phyloP scores from a whole-genome alignment of 2,113 vertebrate genomes.

The Epinephelus moara region DNA sequence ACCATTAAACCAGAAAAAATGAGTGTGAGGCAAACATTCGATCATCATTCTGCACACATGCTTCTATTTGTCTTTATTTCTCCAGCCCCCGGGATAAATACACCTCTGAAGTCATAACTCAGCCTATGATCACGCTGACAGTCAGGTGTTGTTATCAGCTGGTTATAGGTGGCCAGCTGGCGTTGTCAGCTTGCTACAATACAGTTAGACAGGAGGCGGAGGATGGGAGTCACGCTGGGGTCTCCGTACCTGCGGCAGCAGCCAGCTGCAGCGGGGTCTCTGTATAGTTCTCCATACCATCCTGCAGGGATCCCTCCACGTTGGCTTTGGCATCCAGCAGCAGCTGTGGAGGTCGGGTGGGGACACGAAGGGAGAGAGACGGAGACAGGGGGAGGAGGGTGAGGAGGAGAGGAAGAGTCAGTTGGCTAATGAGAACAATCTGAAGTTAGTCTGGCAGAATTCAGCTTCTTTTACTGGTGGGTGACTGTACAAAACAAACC shows the following conservation, averaged over 20 bases:
- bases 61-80: slow-evolving; percentile 44
- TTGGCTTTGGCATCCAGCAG: slow-evolving; percentile 95
- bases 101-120: slow-evolving; percentile 19
- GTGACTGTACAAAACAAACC: not conserved
- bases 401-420: slow-evolving; percentile 12
- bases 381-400: not conserved
- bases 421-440: slow-evolving; percentile 7
- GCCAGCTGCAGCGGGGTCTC: slow-evolving; percentile 97
- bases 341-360: slow-evolving; percentile 84
- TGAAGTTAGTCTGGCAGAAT: slow-evolving; percentile 3
- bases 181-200: slow-evolving; percentile 18
- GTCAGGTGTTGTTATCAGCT: slow-evolving; percentile 51
- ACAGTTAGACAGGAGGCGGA: slow-evolving; percentile 39
- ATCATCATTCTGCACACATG: slow-evolving; percentile 40
- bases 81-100: slow-evolving; percentile 21
- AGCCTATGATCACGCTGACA: slow-evolving; percentile 45
- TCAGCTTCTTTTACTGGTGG: slow-evolving; percentile 15
- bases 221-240: slow-evolving; percentile 20
- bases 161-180: slow-evolving; percentile 34
- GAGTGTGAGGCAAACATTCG: not conserved
- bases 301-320: slow-evolving; percentile 96
- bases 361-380: not conserved
- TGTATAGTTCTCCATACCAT: slow-evolving; percentile 97
- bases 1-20: not conserved
- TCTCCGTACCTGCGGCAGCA: slow-evolving; percentile 91